phyloP scores from a whole-genome alignment of 2,113 vertebrate genomes.

The Taxidea taxus region DNA sequence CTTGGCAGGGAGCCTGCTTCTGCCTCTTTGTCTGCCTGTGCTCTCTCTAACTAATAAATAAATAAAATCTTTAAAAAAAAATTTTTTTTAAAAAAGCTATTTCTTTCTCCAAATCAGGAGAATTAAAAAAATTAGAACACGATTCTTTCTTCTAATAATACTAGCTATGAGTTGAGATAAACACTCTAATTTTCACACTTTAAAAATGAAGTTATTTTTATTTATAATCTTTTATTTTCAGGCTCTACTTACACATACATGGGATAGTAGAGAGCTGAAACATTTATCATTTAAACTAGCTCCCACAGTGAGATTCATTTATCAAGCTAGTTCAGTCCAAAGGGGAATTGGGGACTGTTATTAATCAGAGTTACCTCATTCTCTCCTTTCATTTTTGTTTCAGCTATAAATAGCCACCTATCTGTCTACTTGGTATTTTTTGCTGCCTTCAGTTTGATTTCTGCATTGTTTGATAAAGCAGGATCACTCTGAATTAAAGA shows the following conservation, averaged over 20 bases:
- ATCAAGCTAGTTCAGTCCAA: constrained; percentile 4
- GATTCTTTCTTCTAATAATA: neutral
- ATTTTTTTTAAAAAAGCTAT: too few relatives aligned
- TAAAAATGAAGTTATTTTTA: constrained; percentile 24
- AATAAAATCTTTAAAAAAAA: too few relatives aligned
- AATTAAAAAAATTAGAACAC: neutral
- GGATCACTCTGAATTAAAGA: constrained; percentile 38
- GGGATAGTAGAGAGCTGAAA: neutral
- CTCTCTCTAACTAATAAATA: too few relatives aligned
- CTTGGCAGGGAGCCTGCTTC: too few relatives aligned
- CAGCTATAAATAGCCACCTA: constrained; percentile 45
- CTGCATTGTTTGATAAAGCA: neutral
- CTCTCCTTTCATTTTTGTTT: neutral
- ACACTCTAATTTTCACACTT: neutral
- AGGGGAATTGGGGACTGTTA: neutral
- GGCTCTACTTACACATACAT: neutral
- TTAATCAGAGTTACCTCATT: constrained; percentile 2
- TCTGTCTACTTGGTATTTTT: constrained; percentile 10
- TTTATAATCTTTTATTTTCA: constrained; percentile 14
- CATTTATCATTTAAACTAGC: neutral
- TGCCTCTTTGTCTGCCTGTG: too few relatives aligned
- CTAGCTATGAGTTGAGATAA: neutral
- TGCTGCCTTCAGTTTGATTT: constrained; percentile 18
- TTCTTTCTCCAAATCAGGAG: neutral
- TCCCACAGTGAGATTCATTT: neutral